Evolutionary conservation across 2,797 vertebrate species (phyloP), one percentile per base, ranked within the genome.

Genomic region (Podarcis lilfordi): DNA sequence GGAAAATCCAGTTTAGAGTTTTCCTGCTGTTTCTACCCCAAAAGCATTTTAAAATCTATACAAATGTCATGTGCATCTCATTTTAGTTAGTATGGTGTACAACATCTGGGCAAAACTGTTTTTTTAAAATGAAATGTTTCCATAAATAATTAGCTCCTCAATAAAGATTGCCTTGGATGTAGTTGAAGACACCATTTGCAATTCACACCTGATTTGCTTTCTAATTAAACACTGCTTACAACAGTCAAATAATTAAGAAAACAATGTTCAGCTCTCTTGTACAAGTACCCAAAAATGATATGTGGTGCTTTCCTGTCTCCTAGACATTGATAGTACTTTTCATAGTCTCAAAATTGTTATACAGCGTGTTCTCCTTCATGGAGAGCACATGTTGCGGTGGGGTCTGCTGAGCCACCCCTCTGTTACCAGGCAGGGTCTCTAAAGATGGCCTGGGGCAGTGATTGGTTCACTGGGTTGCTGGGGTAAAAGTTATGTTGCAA

Each of bases 151-250:
- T 89, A 85, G 27, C 4, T 92, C 43, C 71, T 89, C 86, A 86
- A 86, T 88, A 94, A 93, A 88, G 85, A 89, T 88, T 87, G 11
- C 69, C 25, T 76, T 79, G 40, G 19, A 69, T 89, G 13, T 85
- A 85, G 91, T 92, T 90, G 88, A 91, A 92, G 76, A 84, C 45
- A 93, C 3, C 5, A 82, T 89, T 95, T 92, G 87, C 85, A 93
- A 89, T 89, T 94, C 83, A 89, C 25, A 84, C 92, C 59, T 94
- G 84, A 93, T 94, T 94, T 92, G 50, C 64, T 90, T 91, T 88
- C 80, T 89, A 92, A 95, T 92, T 93, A 92, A 94, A 82, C 75
- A 69, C 19, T 72, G 21, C 85, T 94, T 89, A 93, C 50, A 86
- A 84, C 89, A 78, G 29, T 78, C 55, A 83, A 84, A 79, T 82